Evolutionary conservation across 2,888 invertebrate species (phyloP).

Genomic region (Leuctra nigra): DNA sequence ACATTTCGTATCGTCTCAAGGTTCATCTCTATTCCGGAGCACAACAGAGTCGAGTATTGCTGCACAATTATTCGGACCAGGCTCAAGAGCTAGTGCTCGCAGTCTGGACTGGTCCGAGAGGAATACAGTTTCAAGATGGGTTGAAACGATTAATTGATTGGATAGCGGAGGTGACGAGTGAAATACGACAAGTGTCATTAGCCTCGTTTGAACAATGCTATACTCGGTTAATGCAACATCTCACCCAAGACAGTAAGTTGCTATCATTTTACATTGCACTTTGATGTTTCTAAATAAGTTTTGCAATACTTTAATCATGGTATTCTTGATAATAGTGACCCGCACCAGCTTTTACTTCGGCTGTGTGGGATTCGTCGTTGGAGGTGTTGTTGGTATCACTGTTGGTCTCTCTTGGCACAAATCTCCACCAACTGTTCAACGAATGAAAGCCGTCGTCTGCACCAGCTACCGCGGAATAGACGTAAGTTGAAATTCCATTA

Average conservation of each 20-base stretch:
- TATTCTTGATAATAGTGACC: constrained; percentile 34
- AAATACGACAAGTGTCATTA: constrained; percentile 25
- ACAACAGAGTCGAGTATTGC: constrained; percentile 29
- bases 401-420: constrained; percentile 36
- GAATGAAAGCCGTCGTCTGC: constrained; percentile 41
- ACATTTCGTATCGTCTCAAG: constrained; percentile 21
- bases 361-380: constrained; percentile 38
- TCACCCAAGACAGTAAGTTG: constrained; percentile 31
- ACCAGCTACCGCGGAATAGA: constrained; percentile 39
- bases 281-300: not conserved
- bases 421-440: constrained; percentile 32
- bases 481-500: constrained; percentile 36
- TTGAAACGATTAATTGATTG: constrained; percentile 25
- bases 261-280: not conserved
- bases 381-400: constrained; percentile 38
- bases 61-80: constrained; percentile 30
- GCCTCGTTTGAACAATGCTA: constrained; percentile 25
- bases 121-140: constrained; percentile 28
- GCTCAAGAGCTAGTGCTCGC: constrained; percentile 26
- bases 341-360: constrained; percentile 37
- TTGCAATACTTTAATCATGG: not conserved
- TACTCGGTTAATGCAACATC: constrained; percentile 28
- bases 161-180: constrained; percentile 24
- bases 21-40: constrained; percentile 31
- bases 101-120: constrained; percentile 29